Conservation (phyloP, 2,888 invertebrate genomes). For the Nephrotoma guestfalica region DNA sequence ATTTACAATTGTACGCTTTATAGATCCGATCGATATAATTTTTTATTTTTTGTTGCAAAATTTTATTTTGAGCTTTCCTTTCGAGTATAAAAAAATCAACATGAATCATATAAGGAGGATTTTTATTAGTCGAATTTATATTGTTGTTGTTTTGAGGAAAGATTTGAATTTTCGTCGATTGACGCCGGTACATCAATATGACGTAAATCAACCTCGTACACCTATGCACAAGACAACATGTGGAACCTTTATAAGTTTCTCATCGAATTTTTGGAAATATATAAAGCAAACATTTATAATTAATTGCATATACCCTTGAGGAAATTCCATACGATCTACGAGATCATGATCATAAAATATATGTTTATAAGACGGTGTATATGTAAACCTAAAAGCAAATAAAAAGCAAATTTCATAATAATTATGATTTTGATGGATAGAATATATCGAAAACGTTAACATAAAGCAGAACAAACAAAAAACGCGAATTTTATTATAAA, state of each 20-base stretch:
- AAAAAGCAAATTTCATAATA: background rate
- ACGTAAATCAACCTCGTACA: background rate
- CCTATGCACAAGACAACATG: background rate
- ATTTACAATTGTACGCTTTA: background rate
- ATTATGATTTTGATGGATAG: background rate
- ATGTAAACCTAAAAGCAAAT: background rate
- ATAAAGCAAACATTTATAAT: background rate
- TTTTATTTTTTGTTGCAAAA: background rate
- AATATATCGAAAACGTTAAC: background rate
- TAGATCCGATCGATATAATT: background rate
- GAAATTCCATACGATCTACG: background rate
- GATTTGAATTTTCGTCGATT: no score
- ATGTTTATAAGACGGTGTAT: background rate
- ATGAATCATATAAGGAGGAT: background rate
- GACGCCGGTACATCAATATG: background rate
- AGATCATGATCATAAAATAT: background rate
- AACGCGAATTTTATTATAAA: background rate
- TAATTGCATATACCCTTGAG: background rate
- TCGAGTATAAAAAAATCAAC: background rate
- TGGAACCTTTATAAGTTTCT: background rate
- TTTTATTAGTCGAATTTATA: background rate
- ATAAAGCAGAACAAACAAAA: background rate
- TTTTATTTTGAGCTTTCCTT: background rate
- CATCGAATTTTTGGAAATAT: background rate
- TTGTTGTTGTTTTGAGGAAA: background rate